Evolutionary conservation across 2,888 invertebrate species (phyloP).

Genomic region (Hybos culiciformis): DNA sequence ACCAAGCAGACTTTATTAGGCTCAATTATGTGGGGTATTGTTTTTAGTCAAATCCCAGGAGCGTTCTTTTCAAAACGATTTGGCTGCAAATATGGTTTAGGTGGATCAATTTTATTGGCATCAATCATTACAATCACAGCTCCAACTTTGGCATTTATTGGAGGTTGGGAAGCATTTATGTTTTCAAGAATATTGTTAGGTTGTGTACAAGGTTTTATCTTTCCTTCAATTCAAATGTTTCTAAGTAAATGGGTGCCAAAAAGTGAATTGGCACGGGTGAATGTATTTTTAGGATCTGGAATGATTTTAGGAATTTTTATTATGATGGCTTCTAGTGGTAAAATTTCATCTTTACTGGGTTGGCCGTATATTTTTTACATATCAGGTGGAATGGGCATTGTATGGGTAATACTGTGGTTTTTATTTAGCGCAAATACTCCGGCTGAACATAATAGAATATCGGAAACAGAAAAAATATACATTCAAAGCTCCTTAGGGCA

Average conservation of each 20-base stretch:
- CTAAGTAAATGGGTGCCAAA: slow-evolving; percentile 55
- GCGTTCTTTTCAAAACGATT: slow-evolving; percentile 56
- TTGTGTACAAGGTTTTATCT: slow-evolving; percentile 49
- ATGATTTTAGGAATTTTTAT: slow-evolving; percentile 52
- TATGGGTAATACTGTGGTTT: slow-evolving; percentile 42
- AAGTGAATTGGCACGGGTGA: slow-evolving; percentile 45
- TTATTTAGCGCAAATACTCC: slow-evolving; percentile 46
- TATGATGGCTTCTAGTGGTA: slow-evolving; percentile 47
- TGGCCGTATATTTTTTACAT: slow-evolving; percentile 57
- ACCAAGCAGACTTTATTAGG: slow-evolving; percentile 48
- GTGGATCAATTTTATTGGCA: slow-evolving; percentile 46
- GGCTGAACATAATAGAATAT: slow-evolving; percentile 40
- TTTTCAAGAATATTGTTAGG: slow-evolving; percentile 50
- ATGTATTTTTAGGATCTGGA: slow-evolving; percentile 43
- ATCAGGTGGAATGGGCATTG: slow-evolving; percentile 39
- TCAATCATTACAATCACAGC: slow-evolving; percentile 50
- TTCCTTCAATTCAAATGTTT: slow-evolving; percentile 50
- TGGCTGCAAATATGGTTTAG: slow-evolving; percentile 50
- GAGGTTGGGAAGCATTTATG: slow-evolving; percentile 47
- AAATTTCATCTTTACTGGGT: slow-evolving; percentile 42
- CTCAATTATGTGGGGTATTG: slow-evolving; percentile 69
- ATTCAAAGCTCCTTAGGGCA: slow-evolving; percentile 39
- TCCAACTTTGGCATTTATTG: slow-evolving; percentile 50
- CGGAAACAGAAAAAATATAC: slow-evolving; percentile 40
- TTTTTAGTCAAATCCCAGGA: slow-evolving; percentile 46